Conservation (phyloP, 2,113 vertebrate species). For the Amphiprion percula region DNA sequence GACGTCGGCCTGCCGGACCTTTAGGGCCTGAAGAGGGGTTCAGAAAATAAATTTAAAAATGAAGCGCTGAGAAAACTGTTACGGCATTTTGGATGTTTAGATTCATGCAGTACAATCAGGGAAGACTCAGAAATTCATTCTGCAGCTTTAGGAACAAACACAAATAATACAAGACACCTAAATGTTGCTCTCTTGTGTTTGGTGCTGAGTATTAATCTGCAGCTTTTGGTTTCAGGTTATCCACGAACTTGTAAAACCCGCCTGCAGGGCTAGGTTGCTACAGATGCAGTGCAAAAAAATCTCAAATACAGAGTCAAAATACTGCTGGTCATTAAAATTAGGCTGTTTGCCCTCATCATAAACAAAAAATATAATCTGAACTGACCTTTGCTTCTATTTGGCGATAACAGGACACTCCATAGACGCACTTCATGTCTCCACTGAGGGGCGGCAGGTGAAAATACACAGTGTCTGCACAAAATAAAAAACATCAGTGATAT, state of each 20-base stretch:
- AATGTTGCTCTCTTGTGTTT: no score
- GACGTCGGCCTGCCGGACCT: constrained; percentile 96
- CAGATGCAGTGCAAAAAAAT: no score
- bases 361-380: not conserved
- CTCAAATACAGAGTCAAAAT: no score
- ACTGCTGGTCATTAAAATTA: not conserved
- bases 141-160: no score
- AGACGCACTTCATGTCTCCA: constrained; percentile 90
- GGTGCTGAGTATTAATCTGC: no score
- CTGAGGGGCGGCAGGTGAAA: constrained; percentile 94
- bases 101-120: no score
- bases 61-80: not conserved
- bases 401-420: constrained; percentile 96
- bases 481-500: not conserved
- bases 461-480: constrained; percentile 91
- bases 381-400: constrained; percentile 98
- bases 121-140: no score
- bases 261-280: no score
- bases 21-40: constrained; percentile 86
- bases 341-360: not conserved
- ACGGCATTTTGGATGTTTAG: no score
- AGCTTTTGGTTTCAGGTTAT: no score
- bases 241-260: no score
- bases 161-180: no score
- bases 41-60: not conserved